Base-by-base conservation (phyloP, 2,113 vertebrate species). In the Anoplopoma fimbria region DNA sequence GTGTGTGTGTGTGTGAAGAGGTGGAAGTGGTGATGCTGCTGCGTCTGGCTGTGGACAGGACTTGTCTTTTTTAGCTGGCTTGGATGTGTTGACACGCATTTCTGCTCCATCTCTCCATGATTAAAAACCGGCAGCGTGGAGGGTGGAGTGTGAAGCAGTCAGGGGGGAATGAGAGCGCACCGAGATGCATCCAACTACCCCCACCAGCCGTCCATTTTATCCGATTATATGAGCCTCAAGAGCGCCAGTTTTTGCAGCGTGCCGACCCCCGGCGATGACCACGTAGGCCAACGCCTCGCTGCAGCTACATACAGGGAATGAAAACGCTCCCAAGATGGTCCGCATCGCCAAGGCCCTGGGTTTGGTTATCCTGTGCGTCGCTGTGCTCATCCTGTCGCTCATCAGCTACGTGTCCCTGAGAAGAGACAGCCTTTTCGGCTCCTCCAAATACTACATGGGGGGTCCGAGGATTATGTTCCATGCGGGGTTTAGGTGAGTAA, bases 391-490 rank as follows among this genome's bases (percentile, higher is more conserved):
- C 67, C 89, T 99, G 82, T 99, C 97, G 67, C 96, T 99, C 91
- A 98, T 99, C 95, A 98, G 97, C 95, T 99, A 99, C 91, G 98
- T 99, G 40, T 99, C 98, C 51, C 96, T 98, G 83, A 96, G 97
- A 89, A 99, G 97, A 93, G 97, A 98, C 93, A 98, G 97, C 91
- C 96, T 98, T 95, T 97, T 98, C 95, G 88, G 94, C 69, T 94
- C 96, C 88, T 95, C 96, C 49, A 97, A 97, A 84, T 97, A 97
- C 81, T 95, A 96, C 92, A 96, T 93, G 90, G 97, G 96, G 68
- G 96, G 96, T n/a, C 96, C 97, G 77, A 93, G 97, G 93, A 98
- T 99, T 92, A 97, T 98, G 97, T 97, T 99, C 84, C 98, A 98
- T 75, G 96, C 97, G 25, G 98, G 98, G 62, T 98, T 98, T 93